Percentiles rank a stretch among this genome's conserved stretches.
Evolutionary conservation across 2,797 vertebrate species (phyloP).

Genomic region (Onychomys arenicola): DNA sequence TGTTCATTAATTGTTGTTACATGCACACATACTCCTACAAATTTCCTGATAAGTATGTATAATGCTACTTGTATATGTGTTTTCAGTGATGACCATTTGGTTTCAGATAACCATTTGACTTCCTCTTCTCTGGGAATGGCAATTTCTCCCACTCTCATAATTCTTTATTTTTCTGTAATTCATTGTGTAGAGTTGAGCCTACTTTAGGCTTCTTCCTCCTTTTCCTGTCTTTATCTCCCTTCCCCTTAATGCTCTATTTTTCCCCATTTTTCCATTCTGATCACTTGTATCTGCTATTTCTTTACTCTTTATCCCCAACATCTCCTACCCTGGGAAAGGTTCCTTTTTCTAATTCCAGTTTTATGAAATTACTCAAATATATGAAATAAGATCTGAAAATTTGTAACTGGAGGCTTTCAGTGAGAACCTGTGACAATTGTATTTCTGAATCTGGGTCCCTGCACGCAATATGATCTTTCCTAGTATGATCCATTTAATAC

Average conservation of each 20-base stretch:
- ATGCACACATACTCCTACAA: no score
- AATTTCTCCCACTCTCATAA: no score
- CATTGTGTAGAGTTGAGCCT: no score
- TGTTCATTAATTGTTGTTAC: no score
- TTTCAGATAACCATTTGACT: no score
- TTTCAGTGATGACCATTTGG: no score
- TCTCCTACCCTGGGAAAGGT: neutral
- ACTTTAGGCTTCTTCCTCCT: neutral
- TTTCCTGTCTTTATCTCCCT: neutral
- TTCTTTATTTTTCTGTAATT: no score
- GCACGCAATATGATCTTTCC: neutral
- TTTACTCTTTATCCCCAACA: neutral
- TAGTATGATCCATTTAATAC: neutral
- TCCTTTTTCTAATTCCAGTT: neutral
- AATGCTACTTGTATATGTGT: no score
- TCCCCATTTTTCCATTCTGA: neutral
- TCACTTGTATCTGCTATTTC: neutral
- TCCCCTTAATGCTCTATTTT: neutral
- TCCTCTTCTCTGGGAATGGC: no score
- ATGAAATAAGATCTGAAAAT: neutral
- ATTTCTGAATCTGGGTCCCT: neutral
- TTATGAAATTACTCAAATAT: neutral
- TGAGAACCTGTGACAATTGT: neutral
- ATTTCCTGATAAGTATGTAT: no score
- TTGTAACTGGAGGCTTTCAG: no score